These are phyloP conservation scores for Orchesella flavescens DNA, from an alignment of 2,888 invertebrate species.

Conservation along the genomic window DNA sequence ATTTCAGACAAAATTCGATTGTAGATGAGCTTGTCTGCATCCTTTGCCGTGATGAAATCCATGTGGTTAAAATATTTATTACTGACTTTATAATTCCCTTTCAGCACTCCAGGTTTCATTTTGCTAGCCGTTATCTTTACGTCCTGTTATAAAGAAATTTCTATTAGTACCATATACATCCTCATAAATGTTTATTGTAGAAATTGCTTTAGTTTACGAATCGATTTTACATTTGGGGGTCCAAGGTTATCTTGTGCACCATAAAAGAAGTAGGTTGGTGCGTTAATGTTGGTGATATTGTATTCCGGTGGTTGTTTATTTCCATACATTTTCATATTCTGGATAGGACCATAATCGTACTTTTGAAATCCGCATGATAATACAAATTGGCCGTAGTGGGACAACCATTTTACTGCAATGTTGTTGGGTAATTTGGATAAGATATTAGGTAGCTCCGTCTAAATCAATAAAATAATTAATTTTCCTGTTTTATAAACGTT, in stretches of 20 bases:
- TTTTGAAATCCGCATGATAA: constrained; percentile 17
- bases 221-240: constrained; percentile 7
- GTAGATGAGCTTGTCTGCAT: constrained; percentile 25
- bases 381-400: constrained; percentile 26
- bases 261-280: constrained; percentile 35
- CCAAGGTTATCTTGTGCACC: constrained; percentile 26
- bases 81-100: neutral
- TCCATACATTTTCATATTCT: neutral
- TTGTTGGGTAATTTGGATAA: constrained; percentile 15
- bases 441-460: constrained; percentile 40
- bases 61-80: constrained; percentile 7
- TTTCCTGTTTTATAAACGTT: too few species aligned
- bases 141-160: constrained; percentile 16
- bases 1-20: constrained; percentile 17
- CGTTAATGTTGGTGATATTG: constrained; percentile 3
- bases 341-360: constrained; percentile 23
- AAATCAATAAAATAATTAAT: neutral
- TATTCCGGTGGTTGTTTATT: constrained; percentile 1
- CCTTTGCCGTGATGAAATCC: constrained; percentile 18
- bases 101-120: neutral
- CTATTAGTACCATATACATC: too few species aligned
- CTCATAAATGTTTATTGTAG: too few species aligned
- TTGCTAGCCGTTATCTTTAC: neutral
- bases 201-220: too few species aligned
- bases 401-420: constrained; percentile 14